These are phyloP conservation scores for Varroa destructor DNA, from an alignment of 1,140 invertebrate genomes.

Conservation along the genomic window DNA sequence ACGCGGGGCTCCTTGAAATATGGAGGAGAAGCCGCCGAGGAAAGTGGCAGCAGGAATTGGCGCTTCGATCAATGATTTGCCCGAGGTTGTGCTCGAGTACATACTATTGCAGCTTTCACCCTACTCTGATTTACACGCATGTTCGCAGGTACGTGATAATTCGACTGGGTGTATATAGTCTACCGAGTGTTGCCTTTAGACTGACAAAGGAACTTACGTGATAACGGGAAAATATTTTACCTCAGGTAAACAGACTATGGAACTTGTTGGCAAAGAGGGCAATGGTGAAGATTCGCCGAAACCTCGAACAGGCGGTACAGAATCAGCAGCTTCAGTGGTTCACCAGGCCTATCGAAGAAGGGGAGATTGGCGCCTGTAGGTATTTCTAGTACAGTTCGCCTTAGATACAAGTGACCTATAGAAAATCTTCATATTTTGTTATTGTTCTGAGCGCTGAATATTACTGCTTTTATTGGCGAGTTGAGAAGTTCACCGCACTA, in stretches of 20 bases:
- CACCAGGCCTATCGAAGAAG: neutral
- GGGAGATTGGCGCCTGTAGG: constrained; percentile 25
- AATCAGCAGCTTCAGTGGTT: constrained; percentile 16
- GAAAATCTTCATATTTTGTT: neutral
- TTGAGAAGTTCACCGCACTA: no score
- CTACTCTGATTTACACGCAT: constrained; percentile 71
- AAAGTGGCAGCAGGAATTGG: neutral
- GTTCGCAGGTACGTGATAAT: constrained; percentile 65
- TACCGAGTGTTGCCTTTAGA: no score
- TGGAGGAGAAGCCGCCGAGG: no score
- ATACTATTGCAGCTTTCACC: constrained; percentile 74
- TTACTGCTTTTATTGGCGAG: neutral
- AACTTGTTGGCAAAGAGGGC: constrained; percentile 15
- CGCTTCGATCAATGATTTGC: constrained; percentile 46
- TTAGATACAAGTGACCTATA: neutral
- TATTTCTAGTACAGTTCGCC: neutral
- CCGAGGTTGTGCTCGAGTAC: constrained; percentile 82
- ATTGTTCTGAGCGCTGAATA: neutral
- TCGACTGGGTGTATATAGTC: constrained; percentile 42
- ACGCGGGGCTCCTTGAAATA: no score
- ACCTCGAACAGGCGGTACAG: neutral
- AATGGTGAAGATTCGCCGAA: neutral
- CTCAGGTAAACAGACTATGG: constrained; percentile 24
- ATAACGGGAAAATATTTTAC: no score
- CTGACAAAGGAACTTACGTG: no score